Conservation (phyloP, 2,797 vertebrate genomes). For the Malacoctenus gilli region DNA sequence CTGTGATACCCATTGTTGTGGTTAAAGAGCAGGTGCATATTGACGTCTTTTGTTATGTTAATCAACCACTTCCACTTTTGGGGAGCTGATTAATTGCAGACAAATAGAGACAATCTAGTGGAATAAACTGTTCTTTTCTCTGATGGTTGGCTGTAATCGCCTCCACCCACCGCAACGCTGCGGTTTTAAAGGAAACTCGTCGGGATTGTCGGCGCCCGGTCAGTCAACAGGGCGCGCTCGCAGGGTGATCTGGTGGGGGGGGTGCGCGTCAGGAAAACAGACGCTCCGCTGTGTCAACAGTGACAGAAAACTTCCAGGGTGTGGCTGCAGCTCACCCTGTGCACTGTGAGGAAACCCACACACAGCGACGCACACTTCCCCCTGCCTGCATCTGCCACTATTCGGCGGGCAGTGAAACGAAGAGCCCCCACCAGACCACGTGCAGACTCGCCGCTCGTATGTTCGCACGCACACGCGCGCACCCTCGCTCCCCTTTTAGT, state of each 20-base stretch:
- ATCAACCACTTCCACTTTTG: too few relatives aligned
- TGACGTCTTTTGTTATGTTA: too few relatives aligned
- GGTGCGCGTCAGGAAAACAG: constrained; percentile 68
- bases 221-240: constrained; percentile 62
- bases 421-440: constrained; percentile 31
- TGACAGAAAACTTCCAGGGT: constrained; percentile 76
- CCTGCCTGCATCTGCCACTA: constrained; percentile 37
- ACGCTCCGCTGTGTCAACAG: constrained; percentile 67
- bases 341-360: constrained; percentile 44
- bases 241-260: constrained; percentile 32
- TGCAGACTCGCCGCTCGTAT: constrained; percentile 10
- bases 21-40: too few relatives aligned
- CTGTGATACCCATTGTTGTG: background rate
- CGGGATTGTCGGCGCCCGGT: constrained; percentile 45
- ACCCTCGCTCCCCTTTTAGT: constrained; percentile 8
- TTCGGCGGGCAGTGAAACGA: constrained; percentile 24
- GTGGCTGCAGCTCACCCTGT: constrained; percentile 54
- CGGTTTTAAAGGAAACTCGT: constrained; percentile 38
- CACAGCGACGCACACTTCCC: background rate
- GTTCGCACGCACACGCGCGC: constrained; percentile 2
- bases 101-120: too few relatives aligned
- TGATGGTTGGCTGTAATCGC: constrained; percentile 31
- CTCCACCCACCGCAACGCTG: constrained; percentile 39
- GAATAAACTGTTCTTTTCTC: too few relatives aligned
- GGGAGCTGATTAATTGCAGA: too few relatives aligned